phyloP scores from a whole-genome alignment of 2,113 vertebrate species.

The Anguilla rostrata region DNA sequence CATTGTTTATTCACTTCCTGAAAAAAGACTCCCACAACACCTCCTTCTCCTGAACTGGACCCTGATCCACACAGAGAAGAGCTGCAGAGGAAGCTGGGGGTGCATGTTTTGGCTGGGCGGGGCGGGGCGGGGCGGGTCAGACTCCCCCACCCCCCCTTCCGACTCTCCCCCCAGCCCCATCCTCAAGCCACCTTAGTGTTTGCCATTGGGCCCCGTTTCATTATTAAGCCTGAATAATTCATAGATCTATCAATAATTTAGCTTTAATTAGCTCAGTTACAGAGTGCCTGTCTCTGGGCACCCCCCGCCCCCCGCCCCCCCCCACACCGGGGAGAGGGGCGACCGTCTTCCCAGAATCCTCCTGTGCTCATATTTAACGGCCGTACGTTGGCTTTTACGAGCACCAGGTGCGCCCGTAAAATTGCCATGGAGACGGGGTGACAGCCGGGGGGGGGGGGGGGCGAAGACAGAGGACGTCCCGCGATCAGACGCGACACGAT shows the following conservation, averaged over 20 bases:
- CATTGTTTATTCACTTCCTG: no score
- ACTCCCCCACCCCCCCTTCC: neutral
- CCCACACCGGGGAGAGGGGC: neutral
- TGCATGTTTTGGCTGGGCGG: neutral
- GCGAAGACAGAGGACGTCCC: neutral
- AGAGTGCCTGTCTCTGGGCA: conserved; percentile 25
- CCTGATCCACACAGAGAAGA: neutral
- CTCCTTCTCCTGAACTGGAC: neutral
- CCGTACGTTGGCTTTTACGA: neutral
- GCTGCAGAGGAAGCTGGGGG: neutral
- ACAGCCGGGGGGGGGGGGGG: neutral
- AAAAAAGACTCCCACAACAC: no score
- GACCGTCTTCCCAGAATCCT: neutral
- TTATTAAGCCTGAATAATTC: conserved; percentile 63
- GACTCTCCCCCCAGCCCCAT: neutral
- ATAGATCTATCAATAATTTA: conserved; percentile 65
- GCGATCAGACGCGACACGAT: neutral
- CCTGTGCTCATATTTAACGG: neutral
- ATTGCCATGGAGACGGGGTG: neutral
- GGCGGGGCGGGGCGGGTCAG: neutral
- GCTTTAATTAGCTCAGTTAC: conserved; percentile 64
- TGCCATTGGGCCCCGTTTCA: conserved; percentile 61
- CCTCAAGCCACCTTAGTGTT: conserved; percentile 42
- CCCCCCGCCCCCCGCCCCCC: neutral
- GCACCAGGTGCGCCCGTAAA: neutral